A percentile compares a stretch with the other conserved stretches of the same genome.
phyloP scores from a whole-genome alignment of 1,140 invertebrate genomes.

The Neuroterus valhalla region DNA sequence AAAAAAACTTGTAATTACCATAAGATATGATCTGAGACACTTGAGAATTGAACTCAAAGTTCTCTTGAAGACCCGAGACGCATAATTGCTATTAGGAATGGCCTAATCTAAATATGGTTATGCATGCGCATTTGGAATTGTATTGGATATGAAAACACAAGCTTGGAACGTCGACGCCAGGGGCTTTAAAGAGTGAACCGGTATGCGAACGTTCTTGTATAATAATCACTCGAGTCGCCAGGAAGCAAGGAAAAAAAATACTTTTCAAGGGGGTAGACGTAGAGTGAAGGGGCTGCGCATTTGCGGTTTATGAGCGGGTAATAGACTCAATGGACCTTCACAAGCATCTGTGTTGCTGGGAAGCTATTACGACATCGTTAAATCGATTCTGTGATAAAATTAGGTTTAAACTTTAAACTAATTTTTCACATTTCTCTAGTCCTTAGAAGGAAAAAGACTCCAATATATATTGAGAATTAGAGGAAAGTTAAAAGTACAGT shows the following conservation, averaged over 20 bases:
- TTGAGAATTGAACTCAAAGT: constrained; percentile 9
- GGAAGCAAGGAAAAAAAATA: constrained; percentile 55
- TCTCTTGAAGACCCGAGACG: neutral
- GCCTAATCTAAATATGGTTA: constrained; percentile 34
- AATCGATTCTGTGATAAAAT: constrained; percentile 33
- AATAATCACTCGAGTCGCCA: constrained; percentile 63
- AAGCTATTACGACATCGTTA: constrained; percentile 70
- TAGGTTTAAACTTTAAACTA: constrained; percentile 2
- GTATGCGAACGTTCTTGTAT: constrained; percentile 39
- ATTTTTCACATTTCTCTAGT: neutral
- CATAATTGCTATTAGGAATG: constrained; percentile 27
- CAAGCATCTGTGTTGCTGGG: constrained; percentile 57
- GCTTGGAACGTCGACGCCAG: constrained; percentile 14
- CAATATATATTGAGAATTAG: no score
- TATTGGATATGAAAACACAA: constrained; percentile 40
- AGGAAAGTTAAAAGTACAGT: no score
- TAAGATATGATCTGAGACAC: neutral
- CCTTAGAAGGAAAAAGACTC: no score
- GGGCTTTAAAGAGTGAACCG: constrained; percentile 8
- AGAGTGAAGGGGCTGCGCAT: constrained; percentile 33
- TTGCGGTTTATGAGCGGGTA: constrained; percentile 62
- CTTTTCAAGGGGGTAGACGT: constrained; percentile 32
- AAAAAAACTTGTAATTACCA: constrained; percentile 1
- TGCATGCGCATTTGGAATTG: constrained; percentile 43
- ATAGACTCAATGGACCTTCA: constrained; percentile 64